Percentiles rank a stretch among this genome's conserved stretches.
phyloP scores from a whole-genome alignment of 2,888 invertebrate species.

The Papilio gigon region DNA sequence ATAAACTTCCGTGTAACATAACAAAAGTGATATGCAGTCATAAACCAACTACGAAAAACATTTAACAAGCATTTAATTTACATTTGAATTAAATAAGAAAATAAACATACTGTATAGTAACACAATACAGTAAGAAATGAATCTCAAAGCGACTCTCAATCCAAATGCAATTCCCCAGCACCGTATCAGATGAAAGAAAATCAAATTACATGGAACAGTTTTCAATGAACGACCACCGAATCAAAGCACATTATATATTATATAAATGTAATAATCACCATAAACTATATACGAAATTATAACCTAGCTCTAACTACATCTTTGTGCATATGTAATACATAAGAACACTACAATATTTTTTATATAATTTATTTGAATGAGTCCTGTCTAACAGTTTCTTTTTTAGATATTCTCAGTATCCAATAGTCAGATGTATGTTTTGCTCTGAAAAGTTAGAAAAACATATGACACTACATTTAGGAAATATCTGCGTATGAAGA shows the following conservation, averaged over 20 bases:
- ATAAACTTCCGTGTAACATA: neutral
- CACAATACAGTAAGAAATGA: neutral
- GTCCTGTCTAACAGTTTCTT: too few species aligned
- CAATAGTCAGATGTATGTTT: too few species aligned
- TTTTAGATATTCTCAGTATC: too few species aligned
- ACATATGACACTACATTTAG: too few species aligned
- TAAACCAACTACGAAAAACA: too few species aligned
- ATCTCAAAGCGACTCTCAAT: neutral
- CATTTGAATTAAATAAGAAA: neutral
- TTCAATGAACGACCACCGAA: neutral
- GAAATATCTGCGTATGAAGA: too few species aligned
- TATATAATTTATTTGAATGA: too few species aligned
- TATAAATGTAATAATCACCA: neutral
- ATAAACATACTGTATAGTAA: neutral
- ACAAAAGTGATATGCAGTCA: neutral
- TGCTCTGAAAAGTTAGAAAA: too few species aligned
- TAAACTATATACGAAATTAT: neutral
- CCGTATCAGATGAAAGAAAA: slow-evolving; percentile 21
- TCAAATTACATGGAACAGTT: slow-evolving; percentile 17
- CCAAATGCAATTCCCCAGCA: neutral
- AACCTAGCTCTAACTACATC: neutral
- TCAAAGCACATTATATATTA: slow-evolving; percentile 5
- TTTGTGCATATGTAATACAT: neutral
- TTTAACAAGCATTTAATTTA: too few species aligned
- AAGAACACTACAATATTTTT: too few species aligned